Evolutionary conservation across 2,113 vertebrate species (phyloP), one percentile per base, ranked within the genome.

Genomic region (Perccottus glenii): DNA sequence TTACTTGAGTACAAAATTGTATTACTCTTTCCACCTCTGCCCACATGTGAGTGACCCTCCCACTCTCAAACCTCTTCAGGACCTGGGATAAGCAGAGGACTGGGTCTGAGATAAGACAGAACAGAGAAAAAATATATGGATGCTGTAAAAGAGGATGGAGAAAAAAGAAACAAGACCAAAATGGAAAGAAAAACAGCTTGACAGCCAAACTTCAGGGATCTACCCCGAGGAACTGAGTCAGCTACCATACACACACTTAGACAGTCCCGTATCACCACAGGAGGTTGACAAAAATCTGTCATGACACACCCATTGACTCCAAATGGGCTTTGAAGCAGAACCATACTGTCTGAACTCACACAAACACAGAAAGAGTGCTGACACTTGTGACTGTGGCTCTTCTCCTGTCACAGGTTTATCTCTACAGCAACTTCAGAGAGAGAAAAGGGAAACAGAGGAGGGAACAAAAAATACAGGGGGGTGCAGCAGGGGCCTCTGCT

Each of bases 291-390:
- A 55, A 53, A 55, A 55, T 48, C 72, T 15, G 27, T 64, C 78
- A 82, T 76, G 81, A 85, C 81, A 82, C 81, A 78, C 70, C 80
- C 80, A 78, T 76, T 75, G 76, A 84, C 76, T 73, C 60, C 60
- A 71, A 77, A 76, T 47, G 73, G 60, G 73, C 78, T 85, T 84
- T 85, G 81, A 85, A 82, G 73, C 78, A 68, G 70, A 83, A 81
- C 73, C 63, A 44, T n/a, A 57, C 74, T 60, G 71, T 56, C 70
- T 73, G 42, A 42, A 35, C 61, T 19, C 78, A 73, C 67, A 60
- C 64, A 51, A 59, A 64, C 47, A 43, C 50, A 58, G 38, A 68
- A 51, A 14, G 27, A 64, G 14, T 6, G 63, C 65, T 75, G 73
- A 78, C 67, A 64, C 56, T 11, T 70, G 43, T 43, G 63, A 64